Percentiles rank a stretch among this genome's conserved stretches.
Evolutionary conservation across 2,888 invertebrate genomes (phyloP).

Genomic region (Epsilonema sp.): DNA sequence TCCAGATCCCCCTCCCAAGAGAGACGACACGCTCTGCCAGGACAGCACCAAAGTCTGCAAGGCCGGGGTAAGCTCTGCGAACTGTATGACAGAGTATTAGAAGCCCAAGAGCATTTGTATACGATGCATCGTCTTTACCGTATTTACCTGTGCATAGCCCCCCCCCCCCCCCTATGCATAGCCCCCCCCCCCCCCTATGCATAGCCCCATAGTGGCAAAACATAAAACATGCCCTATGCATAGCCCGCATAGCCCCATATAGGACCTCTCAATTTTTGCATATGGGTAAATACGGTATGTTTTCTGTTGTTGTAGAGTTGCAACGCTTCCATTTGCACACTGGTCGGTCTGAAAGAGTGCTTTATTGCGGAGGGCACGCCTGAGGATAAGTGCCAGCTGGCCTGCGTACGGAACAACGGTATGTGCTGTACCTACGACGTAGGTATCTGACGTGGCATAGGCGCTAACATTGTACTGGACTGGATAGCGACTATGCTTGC

Average conservation of each 20-base stretch:
- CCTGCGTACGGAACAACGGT: slow-evolving; percentile 42
- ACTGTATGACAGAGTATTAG: slow-evolving; percentile 14
- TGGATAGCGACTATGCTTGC: too few relatives aligned
- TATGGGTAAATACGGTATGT: too few relatives aligned
- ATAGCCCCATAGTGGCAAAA: too few relatives aligned
- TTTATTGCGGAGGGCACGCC: slow-evolving; percentile 53
- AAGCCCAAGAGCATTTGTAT: not conserved
- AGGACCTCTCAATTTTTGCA: too few relatives aligned
- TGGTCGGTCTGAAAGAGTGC: slow-evolving; percentile 82
- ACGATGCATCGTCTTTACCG: too few relatives aligned
- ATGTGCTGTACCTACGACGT: too few relatives aligned
- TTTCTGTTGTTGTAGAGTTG: slow-evolving; percentile 39
- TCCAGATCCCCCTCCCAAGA: slow-evolving; percentile 57
- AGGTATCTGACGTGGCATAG: too few relatives aligned
- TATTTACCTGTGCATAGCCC: too few relatives aligned
- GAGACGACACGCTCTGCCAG: slow-evolving; percentile 83
- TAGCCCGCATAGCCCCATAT: slow-evolving; percentile 85
- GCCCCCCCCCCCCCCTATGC: too few relatives aligned
- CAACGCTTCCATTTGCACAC: slow-evolving; percentile 77
- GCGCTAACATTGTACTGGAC: too few relatives aligned
- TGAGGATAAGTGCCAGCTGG: slow-evolving; percentile 68
- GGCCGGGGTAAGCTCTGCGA: slow-evolving; percentile 64
- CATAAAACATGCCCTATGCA: too few relatives aligned
- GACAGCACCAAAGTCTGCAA: slow-evolving; percentile 85
- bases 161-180: too few relatives aligned